Base-by-base conservation (phyloP, 2,888 invertebrate genomes). In the Ophioninae sp. region DNA sequence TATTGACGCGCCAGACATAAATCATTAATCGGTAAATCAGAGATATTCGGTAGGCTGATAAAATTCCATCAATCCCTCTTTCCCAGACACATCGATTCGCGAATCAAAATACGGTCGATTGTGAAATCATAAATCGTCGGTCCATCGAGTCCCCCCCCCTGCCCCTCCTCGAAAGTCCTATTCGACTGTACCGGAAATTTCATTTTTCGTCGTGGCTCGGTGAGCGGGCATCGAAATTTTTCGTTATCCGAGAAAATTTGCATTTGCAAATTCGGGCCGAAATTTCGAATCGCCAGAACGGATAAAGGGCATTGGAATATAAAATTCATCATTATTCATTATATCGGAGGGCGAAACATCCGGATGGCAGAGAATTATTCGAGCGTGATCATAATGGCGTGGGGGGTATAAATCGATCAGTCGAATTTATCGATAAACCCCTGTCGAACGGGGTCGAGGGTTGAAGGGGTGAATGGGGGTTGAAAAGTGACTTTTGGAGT, bases 401-500 rank as follows among this genome's bases (percentile, higher is more conserved):
- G n/a, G 51, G 6, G 41, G 69, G 30, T 51, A 41, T 13, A 59
- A 64, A 82, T 79, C 82, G 79, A 79, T 79, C 59, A 9, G 9
- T n/a, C 9, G 61, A 39, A 71, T 79, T 79, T 79, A 82, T 82
- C 82, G 79, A 82, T 82, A 59, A n/a, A n/a, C 20, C 10, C 37
- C 23, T n/a, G 22, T n/a, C 41, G 17, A 59, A 61, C 17, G 73
- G 39, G 23, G 23, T 20, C 13, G 61, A 22, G 39, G 41, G 22
- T 39, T 51, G 13, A 6, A 51, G 51, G 13, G 51, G 13, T 13
- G 17, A 17, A 17, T 2, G 17, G 59, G 20, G 59, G 30, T 30
- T 30, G 30, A 30, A 30, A 30, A 3, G 30, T 30, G 2, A 30
- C 30, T 30, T 30, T 30, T 30, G 30, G 3, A 2, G 30, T 1